Evolutionary conservation across 2,888 invertebrate genomes (phyloP), one percentile per base, ranked within the genome.

Genomic region (Lasioglossum malachurum): DNA sequence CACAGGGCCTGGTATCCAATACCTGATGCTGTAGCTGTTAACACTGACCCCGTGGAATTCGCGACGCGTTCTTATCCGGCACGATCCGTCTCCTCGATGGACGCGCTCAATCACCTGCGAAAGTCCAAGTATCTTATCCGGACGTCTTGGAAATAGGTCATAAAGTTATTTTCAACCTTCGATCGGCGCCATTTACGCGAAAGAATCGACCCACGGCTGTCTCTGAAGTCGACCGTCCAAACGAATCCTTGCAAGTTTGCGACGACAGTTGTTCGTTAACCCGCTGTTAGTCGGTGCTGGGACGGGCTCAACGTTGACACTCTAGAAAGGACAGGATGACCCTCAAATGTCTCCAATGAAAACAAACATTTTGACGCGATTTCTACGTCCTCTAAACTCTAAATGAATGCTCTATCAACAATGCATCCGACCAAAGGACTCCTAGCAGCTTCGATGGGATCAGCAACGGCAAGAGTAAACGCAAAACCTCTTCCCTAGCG

Each of bases 21-120:
- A 23, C 53, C 23, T 3, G 53, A 53, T 53, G 53, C n/a, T 53
- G 49, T 8, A 44, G 27, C 71, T 84, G 74, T 72, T 75, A 84
- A 78, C 84, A 83, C 72, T 84, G 84, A 84, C 84, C 83, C 72
- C 64, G 38, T 38, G 75, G 64, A 79, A 76, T 85, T 57, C 14
- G 67, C 44, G 78, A 75, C n/a, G 35, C 67, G 60, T 83, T 71
- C 83, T 75, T 57, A 75, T 71, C 53, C 23, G 23, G 8, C 69
- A n/a, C 23, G 12, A 71, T 60, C 16, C 60, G 41, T n/a, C 60
- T 44, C 19, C 23, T 38, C 35, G 35, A 23, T 23, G 19, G 23
- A 23, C 19, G 7, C 31, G 73, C 27, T 2, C 49, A 0, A 49
- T 31, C 31, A 14, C 16, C 16, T n/a, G 44, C 46, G 27, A 64